Evolutionary conservation across 92 coral and sea anemone species (phyloP), one percentile per base, ranked within the genome.

Genomic region (Umimayanthus chanpuru): DNA sequence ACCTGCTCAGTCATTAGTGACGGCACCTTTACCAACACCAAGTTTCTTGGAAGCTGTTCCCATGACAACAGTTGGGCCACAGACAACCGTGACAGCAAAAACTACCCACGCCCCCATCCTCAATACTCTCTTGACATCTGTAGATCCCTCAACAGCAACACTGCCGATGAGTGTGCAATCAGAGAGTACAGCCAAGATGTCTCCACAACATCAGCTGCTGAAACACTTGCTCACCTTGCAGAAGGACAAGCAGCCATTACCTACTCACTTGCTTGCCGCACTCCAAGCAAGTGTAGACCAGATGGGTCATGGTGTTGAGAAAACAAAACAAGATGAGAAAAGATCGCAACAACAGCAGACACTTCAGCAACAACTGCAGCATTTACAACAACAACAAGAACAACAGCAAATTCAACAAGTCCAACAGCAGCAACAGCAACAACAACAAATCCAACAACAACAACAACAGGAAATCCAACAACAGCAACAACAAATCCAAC

Each of bases 161-260:
- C 77, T 70, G 79, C 87, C 78, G 15, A 40, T 47, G 23, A 78
- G 44, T 72, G 77, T 70, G 36, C 77, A 70, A 18, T 66, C 87
- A 83, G 87, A 70, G 66, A 70, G 36, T 23, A 9, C 87, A 68
- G 25, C 25, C 8, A 83, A 83, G 44, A 28, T 47, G 26, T 25
- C 64, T 26, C 66, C 29, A 4, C 87, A 83, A 73, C 87, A 83
- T 23, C 87, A 83, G 40, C 47, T 83, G 61, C 18, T 83, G 43
- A 83, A 83, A 68, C 87, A 83, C 65, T 72, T 83, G 76, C 25
- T 83, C 25, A 14, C 87, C 2, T 70, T 83, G 78, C 87, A 83
- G 38, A 83, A 83, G 87, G 81, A 86, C 3, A 81, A 86, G 72
- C 90, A 86, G 79, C 81, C 89, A 14, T n/a, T 86, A 55, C 81